Evolutionary conservation across 2,113 vertebrate genomes (phyloP).

Genomic region (Pycnonotus jocosus): DNA sequence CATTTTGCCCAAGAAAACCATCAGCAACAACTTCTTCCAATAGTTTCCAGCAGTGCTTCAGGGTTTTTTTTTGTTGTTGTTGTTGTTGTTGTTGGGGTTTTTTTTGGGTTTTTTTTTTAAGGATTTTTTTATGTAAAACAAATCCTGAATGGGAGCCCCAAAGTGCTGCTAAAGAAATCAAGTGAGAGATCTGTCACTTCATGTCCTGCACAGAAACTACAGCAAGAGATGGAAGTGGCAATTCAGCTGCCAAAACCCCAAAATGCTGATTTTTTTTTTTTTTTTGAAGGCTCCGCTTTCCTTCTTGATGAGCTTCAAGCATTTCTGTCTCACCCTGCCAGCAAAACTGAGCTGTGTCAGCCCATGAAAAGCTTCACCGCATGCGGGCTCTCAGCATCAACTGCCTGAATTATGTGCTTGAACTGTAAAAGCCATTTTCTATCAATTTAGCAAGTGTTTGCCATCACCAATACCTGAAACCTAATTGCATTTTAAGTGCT

Average conservation of each 20-base stretch:
- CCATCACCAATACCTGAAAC: background rate
- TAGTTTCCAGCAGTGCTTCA: background rate
- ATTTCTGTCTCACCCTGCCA: background rate
- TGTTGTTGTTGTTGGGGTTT: too few relatives aligned
- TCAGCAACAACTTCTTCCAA: background rate
- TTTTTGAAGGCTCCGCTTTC: background rate
- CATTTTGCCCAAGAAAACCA: background rate
- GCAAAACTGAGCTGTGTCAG: background rate
- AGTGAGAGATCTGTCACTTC: background rate
- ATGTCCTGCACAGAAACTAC: background rate
- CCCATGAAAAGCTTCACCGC: background rate
- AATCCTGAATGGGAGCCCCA: background rate
- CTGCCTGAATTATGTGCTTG: background rate
- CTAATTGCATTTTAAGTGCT: constrained; percentile 25
- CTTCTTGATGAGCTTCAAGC: background rate
- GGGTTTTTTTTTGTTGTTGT: background rate
- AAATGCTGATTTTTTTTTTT: background rate
- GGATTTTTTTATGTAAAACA: background rate
- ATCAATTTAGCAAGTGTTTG: background rate
- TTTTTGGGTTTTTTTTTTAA: too few relatives aligned
- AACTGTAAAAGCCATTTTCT: constrained; percentile 10
- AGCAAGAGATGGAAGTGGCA: background rate
- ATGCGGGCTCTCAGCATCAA: background rate
- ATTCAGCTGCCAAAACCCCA: background rate
- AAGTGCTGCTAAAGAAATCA: background rate